Conservation (phyloP, 1,140 invertebrate genomes). For the Drosophila nebulosa region DNA sequence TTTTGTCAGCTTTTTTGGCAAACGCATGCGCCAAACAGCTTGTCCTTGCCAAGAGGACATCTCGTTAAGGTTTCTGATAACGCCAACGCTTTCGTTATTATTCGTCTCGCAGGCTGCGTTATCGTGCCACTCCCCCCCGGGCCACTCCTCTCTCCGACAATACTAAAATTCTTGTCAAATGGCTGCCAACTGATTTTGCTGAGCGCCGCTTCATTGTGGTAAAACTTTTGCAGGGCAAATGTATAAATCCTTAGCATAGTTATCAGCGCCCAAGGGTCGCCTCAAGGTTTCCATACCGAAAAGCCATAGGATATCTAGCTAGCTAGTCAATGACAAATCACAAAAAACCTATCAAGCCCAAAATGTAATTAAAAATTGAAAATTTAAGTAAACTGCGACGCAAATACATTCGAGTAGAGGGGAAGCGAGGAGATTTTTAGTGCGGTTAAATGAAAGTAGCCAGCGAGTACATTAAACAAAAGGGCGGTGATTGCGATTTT, state of each 20-base stretch:
- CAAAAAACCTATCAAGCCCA: constrained; percentile 42
- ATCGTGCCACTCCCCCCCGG: background rate
- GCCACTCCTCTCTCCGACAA: background rate
- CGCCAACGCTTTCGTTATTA: background rate
- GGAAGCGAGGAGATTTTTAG: no score
- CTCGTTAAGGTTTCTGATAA: constrained; percentile 23
- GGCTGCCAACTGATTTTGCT: constrained; percentile 15
- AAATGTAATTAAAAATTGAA: constrained; percentile 12
- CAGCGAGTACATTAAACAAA: background rate
- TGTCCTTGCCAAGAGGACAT: constrained; percentile 63
- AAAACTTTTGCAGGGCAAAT: constrained; percentile 38
- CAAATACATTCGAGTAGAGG: no score
- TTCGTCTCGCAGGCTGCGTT: constrained; percentile 23
- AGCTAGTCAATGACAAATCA: constrained; percentile 14
- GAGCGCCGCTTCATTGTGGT: constrained; percentile 34
- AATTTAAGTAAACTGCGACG: background rate
- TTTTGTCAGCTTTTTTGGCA: constrained; percentile 17
- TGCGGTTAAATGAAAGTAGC: background rate
- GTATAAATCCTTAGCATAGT: constrained; percentile 18
- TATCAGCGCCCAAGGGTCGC: constrained; percentile 17
- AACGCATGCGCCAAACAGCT: constrained; percentile 35
- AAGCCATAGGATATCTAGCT: background rate
- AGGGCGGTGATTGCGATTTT: background rate
- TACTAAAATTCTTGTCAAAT: background rate
- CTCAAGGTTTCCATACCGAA: constrained; percentile 7